Percentiles rank a stretch among this genome's conserved stretches.
Evolutionary conservation across 37 sponge, comb jelly and placozoan genomes (phyloP).

Genomic region (Aphrocallistes beatrix): DNA sequence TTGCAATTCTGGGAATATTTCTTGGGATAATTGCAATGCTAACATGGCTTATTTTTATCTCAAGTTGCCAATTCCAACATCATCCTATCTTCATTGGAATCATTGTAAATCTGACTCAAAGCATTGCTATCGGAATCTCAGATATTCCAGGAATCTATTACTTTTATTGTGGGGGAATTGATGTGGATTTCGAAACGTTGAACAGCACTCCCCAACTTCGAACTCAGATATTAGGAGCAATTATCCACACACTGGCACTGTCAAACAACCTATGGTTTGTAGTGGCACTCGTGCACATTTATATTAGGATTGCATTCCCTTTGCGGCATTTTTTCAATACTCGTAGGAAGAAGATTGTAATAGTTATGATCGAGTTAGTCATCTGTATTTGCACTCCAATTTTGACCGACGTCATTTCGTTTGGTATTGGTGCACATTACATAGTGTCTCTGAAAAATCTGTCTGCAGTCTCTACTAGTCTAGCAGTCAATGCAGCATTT

Average conservation of each 20-base stretch:
- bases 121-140: not conserved
- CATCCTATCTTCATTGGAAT: not conserved
- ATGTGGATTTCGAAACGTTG: not conserved
- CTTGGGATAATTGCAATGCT: not conserved
- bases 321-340: not conserved
- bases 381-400: not conserved
- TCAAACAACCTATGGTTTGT: not conserved
- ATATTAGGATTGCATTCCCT: not conserved
- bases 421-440: not conserved
- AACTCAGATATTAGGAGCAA: conserved; percentile 2
- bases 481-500: not conserved
- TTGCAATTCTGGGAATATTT: not conserved
- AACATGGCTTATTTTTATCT: not conserved
- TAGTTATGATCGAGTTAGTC: not conserved
- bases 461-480: not conserved
- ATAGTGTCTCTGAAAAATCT: not conserved
- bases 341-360: not conserved
- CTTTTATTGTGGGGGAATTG: not conserved
- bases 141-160: not conserved
- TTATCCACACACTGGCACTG: not conserved
- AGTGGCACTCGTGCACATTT: not conserved
- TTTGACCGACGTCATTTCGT: not conserved
- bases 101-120: not conserved
- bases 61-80: not conserved
- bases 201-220: not conserved